phyloP scores from a whole-genome alignment of 1,140 invertebrate species.

The Branchinecta lynchi region DNA sequence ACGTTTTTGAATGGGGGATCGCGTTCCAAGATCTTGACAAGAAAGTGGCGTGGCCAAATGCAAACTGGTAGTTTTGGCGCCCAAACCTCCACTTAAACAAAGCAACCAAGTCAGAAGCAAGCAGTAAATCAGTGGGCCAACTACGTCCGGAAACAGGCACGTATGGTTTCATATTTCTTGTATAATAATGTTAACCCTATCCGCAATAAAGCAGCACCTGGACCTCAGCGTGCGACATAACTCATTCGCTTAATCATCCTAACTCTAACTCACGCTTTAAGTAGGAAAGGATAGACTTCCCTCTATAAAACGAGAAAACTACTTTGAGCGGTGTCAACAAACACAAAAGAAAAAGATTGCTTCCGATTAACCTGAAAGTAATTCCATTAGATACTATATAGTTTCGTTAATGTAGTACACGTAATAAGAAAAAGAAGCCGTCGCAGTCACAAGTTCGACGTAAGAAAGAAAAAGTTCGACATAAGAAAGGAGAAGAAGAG shows the following conservation, averaged over 20 bases:
- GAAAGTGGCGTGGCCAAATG: no score
- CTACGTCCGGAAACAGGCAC: not conserved
- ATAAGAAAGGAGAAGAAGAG: no score
- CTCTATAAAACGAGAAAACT: not conserved
- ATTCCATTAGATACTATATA: no score
- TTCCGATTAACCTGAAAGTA: not conserved
- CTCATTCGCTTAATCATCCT: conserved; percentile 1
- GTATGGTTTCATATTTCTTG: conserved; percentile 10
- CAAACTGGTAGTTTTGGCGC: no score
- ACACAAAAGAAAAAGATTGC: not conserved
- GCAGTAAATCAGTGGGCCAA: not conserved
- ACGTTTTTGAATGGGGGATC: no score
- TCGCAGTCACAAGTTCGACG: no score
- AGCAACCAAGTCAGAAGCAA: no score
- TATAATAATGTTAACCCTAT: conserved; percentile 6
- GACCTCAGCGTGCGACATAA: conserved; percentile 8
- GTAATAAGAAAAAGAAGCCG: no score
- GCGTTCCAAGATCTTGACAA: no score
- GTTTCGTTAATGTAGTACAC: no score
- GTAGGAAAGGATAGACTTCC: conserved; percentile 7
- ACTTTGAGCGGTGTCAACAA: not conserved
- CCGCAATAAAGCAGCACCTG: not conserved
- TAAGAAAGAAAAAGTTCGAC: no score
- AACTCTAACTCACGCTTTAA: conserved; percentile 1
- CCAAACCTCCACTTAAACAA: no score